phyloP scores from a whole-genome alignment of 2,888 invertebrate genomes.

The Entomobrya multifasciata region DNA sequence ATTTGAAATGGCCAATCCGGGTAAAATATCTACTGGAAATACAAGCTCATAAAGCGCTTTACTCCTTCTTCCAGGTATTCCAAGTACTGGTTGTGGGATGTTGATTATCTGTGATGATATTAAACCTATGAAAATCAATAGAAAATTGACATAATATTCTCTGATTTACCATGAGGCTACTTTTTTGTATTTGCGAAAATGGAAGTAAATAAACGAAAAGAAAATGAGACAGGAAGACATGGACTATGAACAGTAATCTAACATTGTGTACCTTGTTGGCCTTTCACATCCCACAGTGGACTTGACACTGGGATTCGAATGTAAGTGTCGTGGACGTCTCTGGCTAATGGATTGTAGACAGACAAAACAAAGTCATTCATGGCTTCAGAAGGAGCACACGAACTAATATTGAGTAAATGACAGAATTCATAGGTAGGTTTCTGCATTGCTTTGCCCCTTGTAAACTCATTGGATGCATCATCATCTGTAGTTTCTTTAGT shows the following conservation, averaged over 20 bases:
- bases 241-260: background rate
- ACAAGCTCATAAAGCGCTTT: conserved; percentile 87
- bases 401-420: conserved; percentile 85
- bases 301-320: conserved; percentile 76
- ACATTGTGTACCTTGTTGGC: conserved; percentile 62
- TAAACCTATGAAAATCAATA: conserved; percentile 30
- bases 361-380: conserved; percentile 83
- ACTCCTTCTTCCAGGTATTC: conserved; percentile 86
- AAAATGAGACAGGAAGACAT: background rate
- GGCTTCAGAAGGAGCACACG: conserved; percentile 83
- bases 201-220: background rate
- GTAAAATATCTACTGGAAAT: conserved; percentile 86
- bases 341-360: conserved; percentile 86
- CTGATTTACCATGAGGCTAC: background rate
- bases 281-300: conserved; percentile 76
- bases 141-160: too few relatives aligned
- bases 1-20: conserved; percentile 82
- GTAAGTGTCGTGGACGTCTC: conserved; percentile 81
- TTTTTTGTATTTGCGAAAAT: too few relatives aligned
- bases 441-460: background rate
- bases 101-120: conserved; percentile 82
- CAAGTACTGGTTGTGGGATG: conserved; percentile 84
- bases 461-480: conserved; percentile 51
- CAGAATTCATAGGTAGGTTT: conserved; percentile 81
- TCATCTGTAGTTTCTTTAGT: background rate